phyloP scores from a whole-genome alignment of 2,888 invertebrate species.

The Cremastinae sp. region DNA sequence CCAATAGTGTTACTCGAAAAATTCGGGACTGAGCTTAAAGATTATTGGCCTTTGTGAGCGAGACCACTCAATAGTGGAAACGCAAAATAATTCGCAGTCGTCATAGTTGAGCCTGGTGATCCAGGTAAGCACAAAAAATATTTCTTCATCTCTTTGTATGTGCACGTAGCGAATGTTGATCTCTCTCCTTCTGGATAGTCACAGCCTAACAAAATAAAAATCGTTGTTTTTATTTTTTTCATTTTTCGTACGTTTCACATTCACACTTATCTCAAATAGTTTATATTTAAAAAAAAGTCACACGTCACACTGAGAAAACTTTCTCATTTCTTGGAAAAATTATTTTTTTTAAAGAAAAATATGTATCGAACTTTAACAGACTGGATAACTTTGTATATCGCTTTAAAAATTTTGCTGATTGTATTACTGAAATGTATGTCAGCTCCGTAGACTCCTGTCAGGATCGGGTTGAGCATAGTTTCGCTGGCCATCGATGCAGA shows the following conservation, averaged over 20 bases:
- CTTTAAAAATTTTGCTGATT: no score
- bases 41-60: no score
- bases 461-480: conserved; percentile 92
- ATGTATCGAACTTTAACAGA: background rate
- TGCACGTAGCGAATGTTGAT: conserved; percentile 94
- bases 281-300: no score
- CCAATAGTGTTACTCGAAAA: no score
- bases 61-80: conserved; percentile 88
- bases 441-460: conserved; percentile 88
- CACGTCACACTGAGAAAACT: no score
- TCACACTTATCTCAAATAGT: background rate
- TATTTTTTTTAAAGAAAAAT: conserved; percentile 17
- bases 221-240: conserved; percentile 96
- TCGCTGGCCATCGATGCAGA: conserved; percentile 99
- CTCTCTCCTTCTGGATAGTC: conserved; percentile 99
- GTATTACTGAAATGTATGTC: conserved; percentile 91
- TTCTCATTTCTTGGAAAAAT: no score
- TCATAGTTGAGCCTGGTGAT: conserved; percentile 97
- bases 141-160: conserved; percentile 83
- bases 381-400: no score
- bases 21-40: no score
- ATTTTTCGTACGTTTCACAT: conserved; percentile 62
- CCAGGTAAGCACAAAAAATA: conserved; percentile 93
- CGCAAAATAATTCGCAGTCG: conserved; percentile 92
- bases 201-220: no score